Evolutionary conservation across 2,113 vertebrate genomes (phyloP).

Genomic region (Ammodytes marinus): DNA sequence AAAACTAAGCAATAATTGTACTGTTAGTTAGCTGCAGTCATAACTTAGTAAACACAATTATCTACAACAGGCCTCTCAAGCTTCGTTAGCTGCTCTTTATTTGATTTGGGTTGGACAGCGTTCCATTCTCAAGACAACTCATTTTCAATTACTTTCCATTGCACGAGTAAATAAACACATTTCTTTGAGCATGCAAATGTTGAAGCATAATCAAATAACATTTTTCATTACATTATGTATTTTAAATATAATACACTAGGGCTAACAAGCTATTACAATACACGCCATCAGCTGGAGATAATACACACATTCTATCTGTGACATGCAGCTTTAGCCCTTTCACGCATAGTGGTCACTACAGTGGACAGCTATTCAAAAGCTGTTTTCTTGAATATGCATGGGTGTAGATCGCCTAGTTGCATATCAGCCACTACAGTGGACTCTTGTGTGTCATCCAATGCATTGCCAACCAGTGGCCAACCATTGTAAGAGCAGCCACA

Average conservation of each 20-base stretch:
- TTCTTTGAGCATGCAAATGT: neutral
- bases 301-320: neutral
- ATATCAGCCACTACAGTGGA: too few species aligned
- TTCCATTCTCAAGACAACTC: neutral
- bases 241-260: neutral
- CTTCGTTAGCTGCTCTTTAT: neutral
- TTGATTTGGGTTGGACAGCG: neutral
- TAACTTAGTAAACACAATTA: neutral
- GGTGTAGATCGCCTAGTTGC: too few species aligned
- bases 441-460: too few species aligned
- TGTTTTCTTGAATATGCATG: too few species aligned
- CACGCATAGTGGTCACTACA: too few species aligned
- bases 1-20: neutral
- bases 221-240: neutral
- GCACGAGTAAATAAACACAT: neutral
- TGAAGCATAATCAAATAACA: neutral
- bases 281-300: neutral
- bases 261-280: too few species aligned
- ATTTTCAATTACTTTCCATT: neutral
- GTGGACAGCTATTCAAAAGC: too few species aligned
- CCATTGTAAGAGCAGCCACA: too few species aligned
- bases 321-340: neutral
- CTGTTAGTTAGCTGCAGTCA: conserved; percentile 4
- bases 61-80: neutral
- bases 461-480: too few species aligned